Base-by-base conservation (phyloP, 2,888 invertebrate species). In the Synanthedon tipuliformis region DNA sequence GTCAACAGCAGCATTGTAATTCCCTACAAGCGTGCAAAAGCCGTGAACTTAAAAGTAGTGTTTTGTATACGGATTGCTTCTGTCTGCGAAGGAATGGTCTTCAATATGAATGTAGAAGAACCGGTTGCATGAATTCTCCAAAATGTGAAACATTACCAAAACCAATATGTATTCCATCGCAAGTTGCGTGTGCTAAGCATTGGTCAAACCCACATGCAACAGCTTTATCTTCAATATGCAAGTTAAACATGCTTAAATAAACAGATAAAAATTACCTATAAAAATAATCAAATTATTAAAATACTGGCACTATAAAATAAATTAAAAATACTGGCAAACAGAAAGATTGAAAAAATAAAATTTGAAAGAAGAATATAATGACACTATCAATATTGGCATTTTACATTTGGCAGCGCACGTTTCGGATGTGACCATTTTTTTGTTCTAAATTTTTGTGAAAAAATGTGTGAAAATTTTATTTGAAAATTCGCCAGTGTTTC, bases 81-180 rank as follows among this genome's bases (percentile, higher is more conserved):
- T 90, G 90, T 59, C 73, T 89, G 41, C 87, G 89, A 27, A 77
- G 89, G 53, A 90, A 90, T 60, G 90, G 90, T 1, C 68, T 90
- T 34, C 90, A 90, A 61, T 87, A 88, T 56, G 85, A 88, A 54
- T 90, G 90, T 59, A 83, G 81, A 10, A 75, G 89, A 56, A 83
- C 73, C 52, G 86, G 83, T 40, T 89, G 89, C 60, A 85, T 86
- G 56, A 75, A 74, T 51, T 80, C 80, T 1, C 69, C 80, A 0
- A 68, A 71, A 3, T 87, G 86, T 57, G 61, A 71, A 48, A 56
- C 56, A 3, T 52, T 73, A 41, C 85, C 86, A 11, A 73, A 75
- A 0, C 85, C 86, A 1, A 51, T 69, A 1, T 87, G 86, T 53
- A 66, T 63, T 50, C 83, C 85, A 2, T 71, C 86, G 1, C 60